Evolutionary conservation across 2,113 vertebrate genomes (phyloP).

Genomic region (Prolemur simus): DNA sequence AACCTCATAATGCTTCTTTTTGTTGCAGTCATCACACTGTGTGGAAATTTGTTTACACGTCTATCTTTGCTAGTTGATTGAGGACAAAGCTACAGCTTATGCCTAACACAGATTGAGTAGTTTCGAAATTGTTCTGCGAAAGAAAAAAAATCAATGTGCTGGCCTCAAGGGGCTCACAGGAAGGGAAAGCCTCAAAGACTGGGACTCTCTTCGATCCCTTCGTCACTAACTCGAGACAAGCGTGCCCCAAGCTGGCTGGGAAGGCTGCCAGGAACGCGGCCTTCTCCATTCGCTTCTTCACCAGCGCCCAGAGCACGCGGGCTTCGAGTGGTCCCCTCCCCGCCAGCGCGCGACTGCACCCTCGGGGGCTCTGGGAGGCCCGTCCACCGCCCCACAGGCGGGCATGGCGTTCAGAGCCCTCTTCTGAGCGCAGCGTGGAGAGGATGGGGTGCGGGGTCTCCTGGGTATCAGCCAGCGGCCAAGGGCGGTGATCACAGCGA

Average conservation of each 20-base stretch:
- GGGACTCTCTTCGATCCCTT: neutral
- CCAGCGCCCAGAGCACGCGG: rapidly evolving
- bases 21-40: slow-evolving; percentile 16
- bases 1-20: slow-evolving; percentile 59
- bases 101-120: neutral
- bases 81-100: neutral
- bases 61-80: neutral
- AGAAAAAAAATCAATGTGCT: neutral
- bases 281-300: neutral
- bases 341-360: neutral
- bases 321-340: neutral
- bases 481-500: neutral
- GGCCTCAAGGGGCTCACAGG: neutral
- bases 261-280: neutral
- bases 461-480: neutral
- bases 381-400: neutral
- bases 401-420: neutral
- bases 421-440: neutral
- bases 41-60: neutral
- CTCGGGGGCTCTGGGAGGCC: rapidly evolving
- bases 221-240: neutral
- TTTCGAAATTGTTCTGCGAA: neutral
- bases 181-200: neutral
- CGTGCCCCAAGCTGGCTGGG: neutral
- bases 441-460: neutral